A percentile compares a stretch with the other conserved stretches of the same genome.
Evolutionary conservation across 2,113 vertebrate genomes (phyloP).

Genomic region (Pteronura brasiliensis): DNA sequence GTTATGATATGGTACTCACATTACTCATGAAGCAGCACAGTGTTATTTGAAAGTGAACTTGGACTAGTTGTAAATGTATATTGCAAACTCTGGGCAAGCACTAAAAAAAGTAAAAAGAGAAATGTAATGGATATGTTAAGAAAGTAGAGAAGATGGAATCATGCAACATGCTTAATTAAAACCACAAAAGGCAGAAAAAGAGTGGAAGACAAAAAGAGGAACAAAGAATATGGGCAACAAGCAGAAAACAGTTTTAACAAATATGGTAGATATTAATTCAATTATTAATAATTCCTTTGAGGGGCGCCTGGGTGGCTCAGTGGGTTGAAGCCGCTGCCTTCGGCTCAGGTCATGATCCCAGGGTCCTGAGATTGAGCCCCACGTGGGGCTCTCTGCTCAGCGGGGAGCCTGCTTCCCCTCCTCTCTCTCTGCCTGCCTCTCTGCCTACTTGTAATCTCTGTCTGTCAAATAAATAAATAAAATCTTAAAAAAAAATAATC

Average conservation of each 20-base stretch:
- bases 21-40: neutral
- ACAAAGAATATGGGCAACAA: neutral
- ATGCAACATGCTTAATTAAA: neutral
- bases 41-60: neutral
- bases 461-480: too few species aligned
- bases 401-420: too few species aligned
- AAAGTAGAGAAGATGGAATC: neutral
- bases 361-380: too few species aligned
- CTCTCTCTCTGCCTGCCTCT: too few species aligned
- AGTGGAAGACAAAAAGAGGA: neutral
- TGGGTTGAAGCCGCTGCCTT: too few species aligned
- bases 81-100: neutral
- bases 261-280: neutral
- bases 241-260: neutral
- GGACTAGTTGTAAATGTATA: neutral
- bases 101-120: neutral
- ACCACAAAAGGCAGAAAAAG: neutral
- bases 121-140: neutral
- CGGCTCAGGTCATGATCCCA: too few species aligned
- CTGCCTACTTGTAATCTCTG: too few species aligned
- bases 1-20: neutral
- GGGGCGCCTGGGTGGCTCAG: too few species aligned
- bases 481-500: too few species aligned
- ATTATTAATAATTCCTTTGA: neutral
- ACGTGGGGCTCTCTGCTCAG: too few species aligned